These are phyloP conservation scores for Drosophila novamexicana DNA, from an alignment of 1,140 invertebrate species.

Conservation along the genomic window DNA sequence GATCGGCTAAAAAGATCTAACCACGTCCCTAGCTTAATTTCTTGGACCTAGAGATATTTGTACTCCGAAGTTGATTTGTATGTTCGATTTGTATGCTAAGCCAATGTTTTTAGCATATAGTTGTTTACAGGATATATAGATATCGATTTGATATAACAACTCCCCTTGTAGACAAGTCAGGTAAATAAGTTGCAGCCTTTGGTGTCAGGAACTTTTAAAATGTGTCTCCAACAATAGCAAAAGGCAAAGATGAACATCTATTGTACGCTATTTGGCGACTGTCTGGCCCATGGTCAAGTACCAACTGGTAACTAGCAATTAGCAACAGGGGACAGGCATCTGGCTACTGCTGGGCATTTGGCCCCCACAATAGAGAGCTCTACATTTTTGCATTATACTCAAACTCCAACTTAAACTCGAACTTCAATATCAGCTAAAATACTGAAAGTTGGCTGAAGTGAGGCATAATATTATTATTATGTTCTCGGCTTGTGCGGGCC, in stretches of 20 bases:
- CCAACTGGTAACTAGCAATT: conserved; percentile 19
- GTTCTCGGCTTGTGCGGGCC: background rate
- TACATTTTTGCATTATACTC: background rate
- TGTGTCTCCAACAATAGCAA: background rate
- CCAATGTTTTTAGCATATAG: too few species aligned
- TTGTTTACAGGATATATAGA: too few species aligned
- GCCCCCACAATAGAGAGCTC: conserved; percentile 15
- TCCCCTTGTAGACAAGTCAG: background rate
- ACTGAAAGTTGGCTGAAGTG: background rate
- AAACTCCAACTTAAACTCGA: background rate
- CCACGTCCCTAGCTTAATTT: too few species aligned
- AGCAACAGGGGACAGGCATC: conserved; percentile 12
- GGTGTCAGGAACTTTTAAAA: background rate
- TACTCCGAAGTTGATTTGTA: too few species aligned
- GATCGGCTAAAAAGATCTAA: too few species aligned
- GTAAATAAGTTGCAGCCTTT: background rate
- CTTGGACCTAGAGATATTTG: too few species aligned
- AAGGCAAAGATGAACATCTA: background rate
- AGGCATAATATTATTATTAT: conserved; percentile 30
- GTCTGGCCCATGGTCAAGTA: conserved; percentile 8
- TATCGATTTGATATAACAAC: too few species aligned
- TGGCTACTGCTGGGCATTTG: conserved; percentile 21
- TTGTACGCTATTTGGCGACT: conserved; percentile 11
- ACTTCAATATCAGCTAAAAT: conserved; percentile 6
- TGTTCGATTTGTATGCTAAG: too few species aligned